These are phyloP conservation scores for Myiozetetes cayanensis DNA, from an alignment of 2,113 vertebrate species.

Conservation along the genomic window DNA sequence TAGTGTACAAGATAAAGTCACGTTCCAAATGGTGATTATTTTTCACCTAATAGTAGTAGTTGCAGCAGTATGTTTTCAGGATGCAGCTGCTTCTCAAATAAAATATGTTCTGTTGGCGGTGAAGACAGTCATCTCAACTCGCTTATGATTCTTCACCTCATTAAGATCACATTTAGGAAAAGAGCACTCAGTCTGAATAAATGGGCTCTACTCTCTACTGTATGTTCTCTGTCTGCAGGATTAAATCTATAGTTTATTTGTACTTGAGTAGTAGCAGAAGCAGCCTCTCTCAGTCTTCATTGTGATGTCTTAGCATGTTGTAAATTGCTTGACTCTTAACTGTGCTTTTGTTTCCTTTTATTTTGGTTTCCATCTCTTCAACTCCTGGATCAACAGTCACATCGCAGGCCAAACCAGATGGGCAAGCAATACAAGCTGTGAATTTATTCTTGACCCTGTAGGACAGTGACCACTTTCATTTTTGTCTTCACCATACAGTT, in stretches of 20 bases:
- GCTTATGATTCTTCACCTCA: conserved; percentile 42
- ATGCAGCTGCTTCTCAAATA: not conserved
- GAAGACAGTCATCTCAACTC: not conserved
- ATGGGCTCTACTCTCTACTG: not conserved
- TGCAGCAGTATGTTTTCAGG: not conserved
- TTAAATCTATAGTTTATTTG: conserved; percentile 23
- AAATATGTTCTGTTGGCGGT: conserved; percentile 3
- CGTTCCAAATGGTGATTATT: not conserved
- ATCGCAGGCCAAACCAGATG: conserved; percentile 10
- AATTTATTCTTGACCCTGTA: conserved; percentile 10
- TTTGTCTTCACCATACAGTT: conserved; percentile 5
- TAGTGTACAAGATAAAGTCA: not conserved
- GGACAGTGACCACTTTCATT: not conserved
- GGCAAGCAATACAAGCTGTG: conserved; percentile 57
- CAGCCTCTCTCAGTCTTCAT: not conserved
- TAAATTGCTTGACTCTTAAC: conserved; percentile 33
- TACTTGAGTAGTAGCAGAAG: conserved; percentile 10
- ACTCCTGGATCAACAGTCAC: conserved; percentile 40
- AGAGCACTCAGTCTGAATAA: conserved; percentile 19
- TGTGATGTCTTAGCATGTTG: not conserved
- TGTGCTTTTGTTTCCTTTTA: conserved; percentile 35
- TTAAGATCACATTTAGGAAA: conserved; percentile 48
- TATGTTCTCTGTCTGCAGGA: not conserved
- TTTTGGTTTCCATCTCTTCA: conserved; percentile 40
- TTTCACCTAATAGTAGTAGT: not conserved